These are phyloP conservation scores for Neolamprologus modestus DNA, from an alignment of 2,113 vertebrate species.

Conservation along the genomic window DNA sequence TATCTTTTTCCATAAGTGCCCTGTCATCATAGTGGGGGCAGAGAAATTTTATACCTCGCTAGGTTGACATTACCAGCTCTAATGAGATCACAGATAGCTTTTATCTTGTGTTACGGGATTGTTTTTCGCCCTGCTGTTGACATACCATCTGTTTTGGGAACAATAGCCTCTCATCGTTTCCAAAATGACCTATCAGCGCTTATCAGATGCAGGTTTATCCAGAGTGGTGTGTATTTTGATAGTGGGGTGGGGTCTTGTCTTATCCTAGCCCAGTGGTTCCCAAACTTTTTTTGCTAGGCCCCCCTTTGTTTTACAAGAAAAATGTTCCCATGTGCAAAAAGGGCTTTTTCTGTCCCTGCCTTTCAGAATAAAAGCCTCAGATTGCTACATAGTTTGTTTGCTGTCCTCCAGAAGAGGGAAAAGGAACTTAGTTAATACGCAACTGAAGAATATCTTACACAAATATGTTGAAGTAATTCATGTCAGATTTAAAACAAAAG, in stretches of 20 bases:
- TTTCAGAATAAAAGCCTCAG: not conserved
- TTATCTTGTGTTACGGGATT: conserved; percentile 59
- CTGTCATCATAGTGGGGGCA: conserved; percentile 42
- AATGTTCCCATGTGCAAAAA: not conserved
- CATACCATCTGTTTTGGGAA: conserved; percentile 45
- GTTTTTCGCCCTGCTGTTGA: conserved; percentile 49
- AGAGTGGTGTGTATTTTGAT: not conserved
- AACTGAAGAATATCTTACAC: not conserved
- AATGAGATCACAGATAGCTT: conserved; percentile 59
- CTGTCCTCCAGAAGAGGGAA: not conserved
- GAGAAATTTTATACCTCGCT: conserved; percentile 44
- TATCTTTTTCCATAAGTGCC: conserved; percentile 40
- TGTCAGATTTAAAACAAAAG: not conserved
- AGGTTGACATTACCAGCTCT: conserved; percentile 52
- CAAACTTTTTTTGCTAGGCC: not conserved
- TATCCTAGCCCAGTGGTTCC: not conserved
- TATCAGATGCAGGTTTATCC: conserved; percentile 31
- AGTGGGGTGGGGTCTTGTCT: not conserved
- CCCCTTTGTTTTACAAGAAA: not conserved
- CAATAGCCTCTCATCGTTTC: conserved; percentile 36
- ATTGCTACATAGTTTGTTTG: not conserved
- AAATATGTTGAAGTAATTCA: not conserved
- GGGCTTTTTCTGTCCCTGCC: not conserved
- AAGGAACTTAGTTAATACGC: accelerated
- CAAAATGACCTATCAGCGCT: conserved; percentile 40